Base-by-base conservation (phyloP, 2,888 invertebrate species). In the Polylopha cassiicola region DNA sequence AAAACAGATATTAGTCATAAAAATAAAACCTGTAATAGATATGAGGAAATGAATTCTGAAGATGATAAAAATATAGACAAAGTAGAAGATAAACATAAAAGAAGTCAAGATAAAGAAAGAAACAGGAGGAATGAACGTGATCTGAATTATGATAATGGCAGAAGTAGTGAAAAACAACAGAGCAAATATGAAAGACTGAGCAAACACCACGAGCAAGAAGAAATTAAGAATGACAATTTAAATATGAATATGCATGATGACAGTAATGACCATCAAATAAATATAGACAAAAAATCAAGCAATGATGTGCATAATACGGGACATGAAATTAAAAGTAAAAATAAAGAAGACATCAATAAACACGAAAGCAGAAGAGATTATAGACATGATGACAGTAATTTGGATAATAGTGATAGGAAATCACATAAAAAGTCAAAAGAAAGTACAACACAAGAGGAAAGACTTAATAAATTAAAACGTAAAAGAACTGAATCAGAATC, bases 401-500 rank as follows among this genome's bases (percentile, higher is more conserved):
- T n/a, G n/a, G n/a, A n/a, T n/a, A n/a, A n/a, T n/a, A n/a, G n/a
- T n/a, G n/a, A 44, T 44, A 18, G 38, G 45, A 38, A 17, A 14
- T 22, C 17, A 23, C 7, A 31, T 11, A 14, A 47, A 32, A 20
- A 34, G 24, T 26, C 37, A 36, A 31, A 46, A 43, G 28, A 33
- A 37, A 36, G 5, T 26, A 38, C 24, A 13, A n/a, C 4, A 8
- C 4, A 31, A 33, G 37, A 45, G 46, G 34, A 39, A 46, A 33
- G 9, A 14, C 16, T 37, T 51, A 28, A 10, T 23, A 17, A 13
- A 22, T 9, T 43, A 37, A 34, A 46, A 15, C 34, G 36, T 4
- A 34, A 50, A 49, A 50, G 48, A 31, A 33, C 30, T 18, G 37
- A 38, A 30, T 59, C 58, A 15, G 31, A 33, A 20, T 34, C 38